A percentile compares a stretch with the other conserved stretches of the same genome.
phyloP scores from a whole-genome alignment of 2,888 invertebrate species.

The Rhagophthalmus giganteus region DNA sequence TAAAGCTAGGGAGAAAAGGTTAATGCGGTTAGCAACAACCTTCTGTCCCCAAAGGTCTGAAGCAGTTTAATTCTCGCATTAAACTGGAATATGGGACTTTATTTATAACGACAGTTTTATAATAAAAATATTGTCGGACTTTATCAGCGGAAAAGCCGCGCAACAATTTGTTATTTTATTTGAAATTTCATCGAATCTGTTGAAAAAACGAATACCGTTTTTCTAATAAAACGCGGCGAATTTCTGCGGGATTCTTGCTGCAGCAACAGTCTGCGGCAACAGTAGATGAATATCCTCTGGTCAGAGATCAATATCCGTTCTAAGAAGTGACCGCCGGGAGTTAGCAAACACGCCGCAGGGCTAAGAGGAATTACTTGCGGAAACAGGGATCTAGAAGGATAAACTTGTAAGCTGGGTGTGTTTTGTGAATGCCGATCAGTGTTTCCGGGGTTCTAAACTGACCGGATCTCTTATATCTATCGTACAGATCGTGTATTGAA shows the following conservation, averaged over 20 bases:
- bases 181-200: no score
- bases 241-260: constrained; percentile 10
- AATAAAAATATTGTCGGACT: background rate
- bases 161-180: no score
- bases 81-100: constrained; percentile 10
- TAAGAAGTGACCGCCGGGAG: constrained; percentile 46
- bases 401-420: constrained; percentile 50
- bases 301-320: constrained; percentile 45
- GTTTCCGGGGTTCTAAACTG: constrained; percentile 38
- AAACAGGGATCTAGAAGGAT: constrained; percentile 51
- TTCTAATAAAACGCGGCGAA: background rate
- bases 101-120: constrained; percentile 8
- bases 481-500: constrained; percentile 35
- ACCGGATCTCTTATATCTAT: constrained; percentile 31
- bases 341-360: constrained; percentile 45
- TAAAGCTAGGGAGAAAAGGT: constrained; percentile 25
- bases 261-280: constrained; percentile 28
- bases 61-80: constrained; percentile 20
- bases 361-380: constrained; percentile 50
- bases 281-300: constrained; percentile 33
- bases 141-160: no score
- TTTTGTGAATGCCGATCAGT: constrained; percentile 49
- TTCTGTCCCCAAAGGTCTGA: constrained; percentile 15
- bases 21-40: constrained; percentile 24
- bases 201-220: constrained; percentile 2